phyloP scores from a whole-genome alignment of 2,888 invertebrate species.

The Stenoptilia bipunctidactyla region DNA sequence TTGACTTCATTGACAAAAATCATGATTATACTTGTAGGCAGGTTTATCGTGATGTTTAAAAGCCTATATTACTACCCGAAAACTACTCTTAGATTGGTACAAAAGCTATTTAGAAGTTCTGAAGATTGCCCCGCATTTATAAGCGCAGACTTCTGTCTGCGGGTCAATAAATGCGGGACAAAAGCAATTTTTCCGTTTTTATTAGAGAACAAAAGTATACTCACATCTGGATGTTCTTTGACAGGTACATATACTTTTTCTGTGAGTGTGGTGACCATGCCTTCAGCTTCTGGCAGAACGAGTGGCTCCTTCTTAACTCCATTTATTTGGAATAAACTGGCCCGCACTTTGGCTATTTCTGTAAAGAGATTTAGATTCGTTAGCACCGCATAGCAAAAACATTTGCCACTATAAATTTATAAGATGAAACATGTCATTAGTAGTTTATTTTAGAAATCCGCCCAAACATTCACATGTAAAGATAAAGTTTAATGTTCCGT shows the following conservation, averaged over 20 bases:
- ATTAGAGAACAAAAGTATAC: constrained; percentile 58
- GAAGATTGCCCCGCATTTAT: too few species aligned
- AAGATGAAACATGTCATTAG: constrained; percentile 37
- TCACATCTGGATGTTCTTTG: constrained; percentile 99
- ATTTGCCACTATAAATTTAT: constrained; percentile 35
- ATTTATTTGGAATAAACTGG: constrained; percentile 98
- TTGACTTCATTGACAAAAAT: too few species aligned
- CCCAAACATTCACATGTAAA: constrained; percentile 35
- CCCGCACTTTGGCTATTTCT: constrained; percentile 99
- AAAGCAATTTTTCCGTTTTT: too few species aligned
- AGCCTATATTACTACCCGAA: too few species aligned
- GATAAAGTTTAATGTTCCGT: constrained; percentile 40
- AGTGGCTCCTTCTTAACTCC: constrained; percentile 95
- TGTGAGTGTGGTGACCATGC: constrained; percentile 91
- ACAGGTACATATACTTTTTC: constrained; percentile 99
- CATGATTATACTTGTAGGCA: too few species aligned
- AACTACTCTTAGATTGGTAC: too few species aligned
- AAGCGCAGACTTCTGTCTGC: too few species aligned
- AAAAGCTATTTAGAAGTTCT: too few species aligned
- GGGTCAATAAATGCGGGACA: too few species aligned
- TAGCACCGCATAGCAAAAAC: constrained; percentile 6
- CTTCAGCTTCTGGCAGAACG: constrained; percentile 90
- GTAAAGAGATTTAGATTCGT: constrained; percentile 55
- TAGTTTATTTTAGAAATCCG: constrained; percentile 36
- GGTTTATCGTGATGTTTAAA: too few species aligned